Conservation (phyloP, 2,888 invertebrate genomes). For the Scaeva pyrastri region DNA sequence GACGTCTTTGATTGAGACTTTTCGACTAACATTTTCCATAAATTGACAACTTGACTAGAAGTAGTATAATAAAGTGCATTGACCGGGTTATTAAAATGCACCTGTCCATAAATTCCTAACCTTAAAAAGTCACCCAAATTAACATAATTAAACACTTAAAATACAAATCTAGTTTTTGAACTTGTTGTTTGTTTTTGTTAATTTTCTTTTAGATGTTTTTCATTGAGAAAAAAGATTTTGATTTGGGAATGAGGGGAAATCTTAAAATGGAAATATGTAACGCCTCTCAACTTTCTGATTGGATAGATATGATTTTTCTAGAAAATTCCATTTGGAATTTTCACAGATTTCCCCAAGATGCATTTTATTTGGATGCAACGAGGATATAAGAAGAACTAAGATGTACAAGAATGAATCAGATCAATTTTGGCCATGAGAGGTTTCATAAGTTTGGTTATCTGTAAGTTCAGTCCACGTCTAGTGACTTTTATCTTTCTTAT, state of each 20-base stretch:
- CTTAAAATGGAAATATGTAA: not conserved
- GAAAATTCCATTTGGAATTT: not conserved
- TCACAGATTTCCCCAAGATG: not conserved
- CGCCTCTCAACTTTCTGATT: slow-evolving; percentile 29
- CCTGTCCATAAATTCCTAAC: not conserved
- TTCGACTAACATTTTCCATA: too few species aligned
- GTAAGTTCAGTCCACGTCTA: slow-evolving; percentile 40
- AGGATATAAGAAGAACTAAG: slow-evolving; percentile 61
- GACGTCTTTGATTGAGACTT: too few species aligned
- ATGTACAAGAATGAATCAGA: slow-evolving; percentile 36
- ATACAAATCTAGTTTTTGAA: not conserved
- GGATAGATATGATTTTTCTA: not conserved
- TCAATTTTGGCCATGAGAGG: slow-evolving; percentile 57
- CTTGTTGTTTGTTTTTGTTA: not conserved
- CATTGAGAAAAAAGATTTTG: not conserved
- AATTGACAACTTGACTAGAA: too few species aligned
- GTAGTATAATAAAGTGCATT: too few species aligned
- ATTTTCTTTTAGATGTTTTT: not conserved
- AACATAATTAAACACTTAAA: slow-evolving; percentile 1
- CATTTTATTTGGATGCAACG: not conserved
- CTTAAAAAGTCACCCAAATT: not conserved
- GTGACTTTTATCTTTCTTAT: not conserved
- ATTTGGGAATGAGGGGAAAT: not conserved
- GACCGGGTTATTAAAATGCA: not conserved
- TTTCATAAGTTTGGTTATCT: slow-evolving; percentile 52